phyloP scores from a whole-genome alignment of 2,113 vertebrate species.

The Spermophilus dauricus region DNA sequence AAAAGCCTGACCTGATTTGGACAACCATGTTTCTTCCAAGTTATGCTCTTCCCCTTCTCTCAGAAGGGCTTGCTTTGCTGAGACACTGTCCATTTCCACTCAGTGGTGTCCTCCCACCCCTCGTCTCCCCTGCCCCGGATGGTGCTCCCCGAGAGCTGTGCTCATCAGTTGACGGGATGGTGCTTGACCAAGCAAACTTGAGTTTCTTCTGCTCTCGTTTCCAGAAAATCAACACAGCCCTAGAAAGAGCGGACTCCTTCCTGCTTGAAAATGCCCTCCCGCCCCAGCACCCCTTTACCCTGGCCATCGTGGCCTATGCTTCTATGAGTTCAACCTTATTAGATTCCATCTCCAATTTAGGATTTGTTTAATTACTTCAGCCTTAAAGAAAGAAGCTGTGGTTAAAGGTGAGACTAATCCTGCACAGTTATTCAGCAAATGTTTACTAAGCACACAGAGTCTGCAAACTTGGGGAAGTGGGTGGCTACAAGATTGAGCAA shows the following conservation, averaged over 20 bases:
- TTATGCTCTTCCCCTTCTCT: neutral
- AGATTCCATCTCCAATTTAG: too few relatives aligned
- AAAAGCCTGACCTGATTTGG: neutral
- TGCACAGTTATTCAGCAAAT: neutral
- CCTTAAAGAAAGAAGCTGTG: conserved; percentile 88
- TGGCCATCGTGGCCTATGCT: conserved; percentile 91
- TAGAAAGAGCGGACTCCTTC: conserved; percentile 88
- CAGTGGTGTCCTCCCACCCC: neutral
- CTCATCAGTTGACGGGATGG: neutral
- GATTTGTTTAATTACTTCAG: conserved; percentile 48
- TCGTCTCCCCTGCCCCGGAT: neutral
- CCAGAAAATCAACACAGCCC: conserved; percentile 89
- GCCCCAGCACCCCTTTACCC: conserved; percentile 90
- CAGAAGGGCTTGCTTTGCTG: neutral
- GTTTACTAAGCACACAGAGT: neutral
- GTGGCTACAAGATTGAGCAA: neutral
- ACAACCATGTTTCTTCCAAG: neutral
- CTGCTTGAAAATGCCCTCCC: conserved; percentile 85
- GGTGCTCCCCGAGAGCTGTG: neutral
- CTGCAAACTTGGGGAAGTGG: neutral
- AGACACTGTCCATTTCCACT: neutral
- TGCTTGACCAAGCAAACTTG: conserved; percentile 29
- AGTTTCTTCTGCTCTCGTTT: conserved; percentile 62
- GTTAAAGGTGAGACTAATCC: conserved; percentile 87
- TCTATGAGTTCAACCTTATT: too few relatives aligned